Base-by-base conservation (phyloP, 2,888 invertebrate species). In the Rhingia campestris region DNA sequence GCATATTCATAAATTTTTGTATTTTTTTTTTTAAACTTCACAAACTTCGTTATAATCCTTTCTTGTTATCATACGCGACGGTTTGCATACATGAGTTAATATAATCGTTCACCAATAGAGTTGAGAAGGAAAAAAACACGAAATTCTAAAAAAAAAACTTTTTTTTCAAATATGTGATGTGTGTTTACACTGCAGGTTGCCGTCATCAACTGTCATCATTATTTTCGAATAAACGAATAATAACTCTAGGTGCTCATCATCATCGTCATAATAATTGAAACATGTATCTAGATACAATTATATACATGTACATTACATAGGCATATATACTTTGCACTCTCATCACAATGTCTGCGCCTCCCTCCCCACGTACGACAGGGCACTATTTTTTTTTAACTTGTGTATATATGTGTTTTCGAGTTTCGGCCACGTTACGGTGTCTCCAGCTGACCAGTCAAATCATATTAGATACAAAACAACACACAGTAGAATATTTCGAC, bases 171-270 rank as follows among this genome's bases (percentile, higher is more conserved):
- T 66, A 45, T 84, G 43, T 45, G 81, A 51, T 81, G 76, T 81
- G 76, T 88, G 88, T 88, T 88, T 87, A 87, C 88, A 87, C 87
- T 86, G 82, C 87, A 87, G 88, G 87, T 86, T 87, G 86, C 87
- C 87, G 87, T 87, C 87, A 88, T 87, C 88, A 88, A 88, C 88
- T 88, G 88, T 88, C 88, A 88, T 87, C 87, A 87, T 87, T 86
- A 86, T 84, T 80, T 87, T 86, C 87, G 79, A 85, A 86, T 87
- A 87, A 84, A 85, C 77, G 86, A 86, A 86, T 87, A 87, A 86
- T 87, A 87, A 87, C 86, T 86, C 81, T 86, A 74, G 81, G 75
- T 85, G 86, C 86, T 87, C 87, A 87, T 87, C 86, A 86, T 82
- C 59, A 81, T 82, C 84, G 72, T 82, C 77, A 84, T 84, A 84